Percentiles rank a stretch among this genome's conserved stretches.
Conservation (phyloP, 2,888 invertebrate species). For the Sipha maydis region DNA sequence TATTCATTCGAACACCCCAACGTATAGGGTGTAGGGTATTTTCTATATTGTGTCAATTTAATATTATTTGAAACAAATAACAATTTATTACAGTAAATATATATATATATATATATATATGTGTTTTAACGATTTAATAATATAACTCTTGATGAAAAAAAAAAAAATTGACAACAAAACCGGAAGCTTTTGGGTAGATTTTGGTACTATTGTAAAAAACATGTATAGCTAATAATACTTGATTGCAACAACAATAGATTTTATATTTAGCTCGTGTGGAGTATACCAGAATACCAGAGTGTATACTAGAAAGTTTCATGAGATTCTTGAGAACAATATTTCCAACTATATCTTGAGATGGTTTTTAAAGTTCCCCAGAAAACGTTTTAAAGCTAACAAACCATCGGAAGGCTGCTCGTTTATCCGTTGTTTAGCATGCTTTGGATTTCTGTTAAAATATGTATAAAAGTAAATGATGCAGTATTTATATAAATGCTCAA, state of each 20-base stretch:
- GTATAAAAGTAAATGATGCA: not conserved
- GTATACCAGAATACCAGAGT: too few species aligned
- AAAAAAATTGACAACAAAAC: not conserved
- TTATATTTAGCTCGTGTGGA: not conserved
- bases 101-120: too few species aligned
- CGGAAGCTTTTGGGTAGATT: not conserved
- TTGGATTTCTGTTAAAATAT: not conserved
- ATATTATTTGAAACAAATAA: too few species aligned
- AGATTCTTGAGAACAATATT: conserved; percentile 5
- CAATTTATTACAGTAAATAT: too few species aligned
- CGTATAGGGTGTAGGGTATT: too few species aligned
- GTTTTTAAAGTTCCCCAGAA: not conserved
- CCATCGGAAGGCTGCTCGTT: not conserved
- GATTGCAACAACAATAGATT: not conserved
- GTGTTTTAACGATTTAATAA: not conserved
- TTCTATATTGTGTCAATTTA: too few species aligned
- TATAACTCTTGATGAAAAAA: not conserved
- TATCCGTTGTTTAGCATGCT: not conserved
- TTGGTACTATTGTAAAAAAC: not conserved
- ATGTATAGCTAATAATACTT: not conserved
- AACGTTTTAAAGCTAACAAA: not conserved
- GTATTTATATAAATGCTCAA: not conserved
- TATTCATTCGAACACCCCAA: too few species aligned
- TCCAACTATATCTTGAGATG: not conserved
- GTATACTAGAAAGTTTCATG: too few species aligned